Base-by-base conservation (phyloP, 2,797 vertebrate genomes). In the Ispidina lecontei region DNA sequence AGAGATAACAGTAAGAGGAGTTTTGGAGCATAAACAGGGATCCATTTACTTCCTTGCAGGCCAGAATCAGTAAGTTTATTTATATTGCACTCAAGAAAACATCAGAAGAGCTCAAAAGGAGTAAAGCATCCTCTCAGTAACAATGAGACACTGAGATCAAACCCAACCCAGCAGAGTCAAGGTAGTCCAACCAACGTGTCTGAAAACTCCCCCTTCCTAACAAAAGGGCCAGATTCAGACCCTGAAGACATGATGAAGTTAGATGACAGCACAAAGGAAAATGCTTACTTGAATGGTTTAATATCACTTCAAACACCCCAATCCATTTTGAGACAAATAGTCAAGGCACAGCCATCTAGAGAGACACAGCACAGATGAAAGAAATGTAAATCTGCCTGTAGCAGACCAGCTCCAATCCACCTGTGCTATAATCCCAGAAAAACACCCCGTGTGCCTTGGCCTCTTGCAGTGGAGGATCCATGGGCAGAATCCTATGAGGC, bases 11-110 rank as follows among this genome's bases (percentile, higher is more conserved):
- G 8, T 4, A 46, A 62, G 44, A 72, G 31, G 8, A 71, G 54
- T 18, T 68, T 12, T 8, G 22, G 29, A 47, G 20, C 5, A 49
- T 44, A 87, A 89, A 46, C 12, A 54, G n/a, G 35, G 59, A 82
- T 35, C 15, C 3, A 10, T 52, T 69, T 37, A 21, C 29, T 29
- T 43, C 14, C 33, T 70, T 8, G 6, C 3, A 1, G 28, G 44
- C 11, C 49, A 84, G 65, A 86, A 86, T 43, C 21, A 80, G 35
- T 7, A 68, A 80, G 25, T 64, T 64, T 80, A 77, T 83, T 91
- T 46, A 37, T 15, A 22, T 8, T 23, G 12, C 10, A 10, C 4
- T 47, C 85, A 35, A 67, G 52, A 82, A 80, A 23, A 47, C 26
- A 47, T 54, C 33, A 74, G 60, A 87, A 11, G 10, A 6, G 25